Conservation (phyloP, 2,888 invertebrate species). For the Diploptera punctata region DNA sequence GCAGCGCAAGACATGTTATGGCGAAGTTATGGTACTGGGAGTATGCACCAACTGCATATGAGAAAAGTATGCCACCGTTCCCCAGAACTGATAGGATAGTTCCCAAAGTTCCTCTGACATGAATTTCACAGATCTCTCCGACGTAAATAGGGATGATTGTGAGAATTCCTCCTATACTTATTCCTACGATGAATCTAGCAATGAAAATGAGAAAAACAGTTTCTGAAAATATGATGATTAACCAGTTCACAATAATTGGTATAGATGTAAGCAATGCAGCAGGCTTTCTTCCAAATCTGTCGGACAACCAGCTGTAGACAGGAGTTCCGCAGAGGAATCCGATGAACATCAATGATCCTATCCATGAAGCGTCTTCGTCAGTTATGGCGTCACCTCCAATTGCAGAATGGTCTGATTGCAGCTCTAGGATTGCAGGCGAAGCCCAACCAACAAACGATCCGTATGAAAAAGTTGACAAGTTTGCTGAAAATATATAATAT, state of each 20-base stretch:
- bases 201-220: conserved; percentile 57
- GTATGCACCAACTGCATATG: conserved; percentile 60
- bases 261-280: conserved; percentile 60
- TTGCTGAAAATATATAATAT: conserved; percentile 54
- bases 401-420: conserved; percentile 56
- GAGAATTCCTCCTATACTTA: conserved; percentile 62
- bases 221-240: conserved; percentile 59
- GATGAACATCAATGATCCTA: conserved; percentile 63
- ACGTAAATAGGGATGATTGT: conserved; percentile 66
- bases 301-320: conserved; percentile 57
- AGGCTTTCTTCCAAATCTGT: conserved; percentile 61
- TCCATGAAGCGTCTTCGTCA: conserved; percentile 59
- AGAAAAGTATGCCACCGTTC: conserved; percentile 58
- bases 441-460: conserved; percentile 66
- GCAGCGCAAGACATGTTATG: conserved; percentile 58
- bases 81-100: conserved; percentile 62
- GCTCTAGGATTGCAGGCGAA: conserved; percentile 61
- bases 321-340: conserved; percentile 61
- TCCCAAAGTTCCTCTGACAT: conserved; percentile 63
- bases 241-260: conserved; percentile 65
- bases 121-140: conserved; percentile 66
- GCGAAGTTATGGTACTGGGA: conserved; percentile 60
- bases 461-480: conserved; percentile 62
- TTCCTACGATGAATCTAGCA: conserved; percentile 65
- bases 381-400: conserved; percentile 58